Base-by-base conservation (phyloP, 2,113 vertebrate genomes). In the Ptilorrhoa leucosticta region DNA sequence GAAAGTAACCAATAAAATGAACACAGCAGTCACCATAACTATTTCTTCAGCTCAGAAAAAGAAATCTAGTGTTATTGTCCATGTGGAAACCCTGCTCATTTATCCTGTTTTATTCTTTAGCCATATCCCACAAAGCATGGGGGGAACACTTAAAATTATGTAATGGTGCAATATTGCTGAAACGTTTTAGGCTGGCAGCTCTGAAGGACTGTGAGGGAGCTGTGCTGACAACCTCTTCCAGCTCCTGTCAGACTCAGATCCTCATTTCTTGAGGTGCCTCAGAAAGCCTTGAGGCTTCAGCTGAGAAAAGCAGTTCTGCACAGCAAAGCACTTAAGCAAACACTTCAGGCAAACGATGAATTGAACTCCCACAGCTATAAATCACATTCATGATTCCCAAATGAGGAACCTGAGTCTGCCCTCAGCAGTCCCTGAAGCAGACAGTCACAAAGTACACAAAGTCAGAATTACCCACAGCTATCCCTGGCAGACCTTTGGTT, bases 1-100 rank as follows among this genome's bases (percentile, higher is more conserved):
- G 94, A 97, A 97, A 95, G 79, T 93, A 93, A 93, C 77, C 72
- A 94, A 71, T 90, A 86, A 96, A 94, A 91, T 12, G 37, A 93
- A 73, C 0, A 13, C 35, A 63, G 76, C 56, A 83, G 56, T 72
- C 65, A 30, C 58, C 37, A 15, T 54, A 92, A 92, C 26, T 12
- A 3, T 64, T 86, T 86, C 37, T 90, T 71, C 40, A 81, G 56
- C 42, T 88, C 71, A 56, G 31, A 70, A 84, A 71, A 87, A 54
- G 45, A 85, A 95, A 65, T 6, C 19, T 17, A 7, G 56, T 63
- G 65, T 72, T 91, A 53, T 87, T n/a, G 27, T 70, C 79, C 19
- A 8, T 33, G 47, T 33, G 50, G 78, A 82, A 91, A 54, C 28
- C 42, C 51, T 51, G 58, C 27, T 93, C 6, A 4, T 77, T 63